These are phyloP conservation scores for Pseudochromis fuscus DNA, from an alignment of 2,797 vertebrate species.

Conservation along the genomic window DNA sequence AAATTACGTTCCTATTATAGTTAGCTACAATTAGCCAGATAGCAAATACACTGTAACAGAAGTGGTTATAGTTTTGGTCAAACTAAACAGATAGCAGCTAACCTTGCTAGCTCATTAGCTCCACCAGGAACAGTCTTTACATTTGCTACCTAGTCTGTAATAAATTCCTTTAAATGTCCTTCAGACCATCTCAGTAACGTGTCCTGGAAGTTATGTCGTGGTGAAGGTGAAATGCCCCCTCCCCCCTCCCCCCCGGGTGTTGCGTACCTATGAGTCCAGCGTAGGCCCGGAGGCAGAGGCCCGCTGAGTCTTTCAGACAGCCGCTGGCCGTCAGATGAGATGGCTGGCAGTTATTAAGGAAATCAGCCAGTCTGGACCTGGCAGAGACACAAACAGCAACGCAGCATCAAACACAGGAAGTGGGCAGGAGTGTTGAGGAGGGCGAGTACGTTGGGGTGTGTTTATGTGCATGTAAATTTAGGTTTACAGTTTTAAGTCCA, in stretches of 20 bases:
- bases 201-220: not conserved
- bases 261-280: slow-evolving; percentile 93
- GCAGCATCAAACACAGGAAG: slow-evolving; percentile 46
- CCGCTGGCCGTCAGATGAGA: slow-evolving; percentile 81
- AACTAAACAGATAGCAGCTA: too few species aligned
- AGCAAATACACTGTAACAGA: not conserved
- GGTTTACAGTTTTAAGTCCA: slow-evolving; percentile 24
- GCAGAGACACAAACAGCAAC: slow-evolving; percentile 54
- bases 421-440: slow-evolving; percentile 9
- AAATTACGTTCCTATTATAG: too few species aligned
- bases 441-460: slow-evolving; percentile 17
- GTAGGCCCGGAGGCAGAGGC: slow-evolving; percentile 93
- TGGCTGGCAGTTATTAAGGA: slow-evolving; percentile 92
- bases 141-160: too few species aligned
- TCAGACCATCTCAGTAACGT: not conserved
- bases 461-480: not conserved
- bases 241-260: not conserved
- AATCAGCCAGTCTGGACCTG: slow-evolving; percentile 95
- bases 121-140: too few species aligned
- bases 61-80: not conserved
- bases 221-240: not conserved
- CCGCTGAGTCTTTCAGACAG: slow-evolving; percentile 86
- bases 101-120: too few species aligned
- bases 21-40: too few species aligned
- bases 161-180: not conserved